Conservation (phyloP, 2,797 vertebrate genomes). For the Vipera latastei region DNA sequence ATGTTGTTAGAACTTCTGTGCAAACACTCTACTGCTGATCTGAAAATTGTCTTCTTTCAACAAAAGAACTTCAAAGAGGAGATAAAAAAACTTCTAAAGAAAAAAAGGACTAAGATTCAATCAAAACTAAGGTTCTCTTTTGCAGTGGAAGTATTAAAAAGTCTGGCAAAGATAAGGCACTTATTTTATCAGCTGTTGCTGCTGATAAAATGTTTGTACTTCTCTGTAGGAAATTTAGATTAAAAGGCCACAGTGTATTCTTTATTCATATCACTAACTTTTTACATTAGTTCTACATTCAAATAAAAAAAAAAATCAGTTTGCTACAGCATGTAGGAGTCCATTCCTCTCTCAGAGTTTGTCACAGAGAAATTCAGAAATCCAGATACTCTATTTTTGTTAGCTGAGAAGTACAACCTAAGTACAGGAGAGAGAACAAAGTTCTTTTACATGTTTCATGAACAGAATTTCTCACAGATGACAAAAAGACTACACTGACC, state of each 20-base stretch:
- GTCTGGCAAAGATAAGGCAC: neutral
- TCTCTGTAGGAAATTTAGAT: neutral
- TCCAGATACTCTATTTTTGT: neutral
- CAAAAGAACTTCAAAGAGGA: neutral
- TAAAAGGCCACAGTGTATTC: neutral
- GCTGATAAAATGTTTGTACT: neutral
- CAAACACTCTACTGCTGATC: neutral
- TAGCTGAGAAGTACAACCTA: neutral
- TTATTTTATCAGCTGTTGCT: neutral
- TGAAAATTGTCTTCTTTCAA: neutral
- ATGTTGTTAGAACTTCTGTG: neutral
- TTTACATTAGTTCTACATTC: neutral
- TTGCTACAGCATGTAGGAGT: neutral
- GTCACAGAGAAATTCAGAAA: neutral
- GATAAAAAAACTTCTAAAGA: neutral
- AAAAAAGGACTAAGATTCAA: neutral
- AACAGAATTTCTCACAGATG: neutral
- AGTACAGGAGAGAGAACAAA: neutral
- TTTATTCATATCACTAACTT: neutral
- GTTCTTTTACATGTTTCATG: neutral
- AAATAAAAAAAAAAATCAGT: neutral
- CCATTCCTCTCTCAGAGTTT: neutral
- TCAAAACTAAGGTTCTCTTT: neutral
- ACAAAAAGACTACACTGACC: neutral
- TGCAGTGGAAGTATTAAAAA: neutral